phyloP scores from a whole-genome alignment of 1,140 invertebrate species.

The Euglossa dilemma region DNA sequence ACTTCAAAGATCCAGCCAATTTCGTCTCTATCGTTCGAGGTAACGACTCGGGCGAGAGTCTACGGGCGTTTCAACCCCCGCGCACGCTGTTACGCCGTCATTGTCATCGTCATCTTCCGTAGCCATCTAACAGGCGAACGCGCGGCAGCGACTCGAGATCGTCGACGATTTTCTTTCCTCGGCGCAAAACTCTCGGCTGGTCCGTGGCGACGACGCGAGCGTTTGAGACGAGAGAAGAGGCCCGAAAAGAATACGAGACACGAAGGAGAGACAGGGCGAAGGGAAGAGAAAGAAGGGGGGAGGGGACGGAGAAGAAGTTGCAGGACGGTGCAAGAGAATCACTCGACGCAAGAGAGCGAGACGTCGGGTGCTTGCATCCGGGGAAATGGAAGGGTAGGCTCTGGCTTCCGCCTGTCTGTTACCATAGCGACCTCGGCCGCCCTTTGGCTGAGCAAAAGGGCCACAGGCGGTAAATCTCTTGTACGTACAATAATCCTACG shows the following conservation, averaged over 20 bases:
- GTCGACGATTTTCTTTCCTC: constrained; percentile 15
- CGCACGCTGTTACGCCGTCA: not conserved
- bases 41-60: no score
- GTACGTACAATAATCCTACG: constrained; percentile 80
- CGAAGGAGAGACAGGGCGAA: constrained; percentile 14
- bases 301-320: constrained; percentile 27
- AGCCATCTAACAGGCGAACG: not conserved
- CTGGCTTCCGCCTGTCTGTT: constrained; percentile 76
- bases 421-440: constrained; percentile 78
- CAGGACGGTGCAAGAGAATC: constrained; percentile 70
- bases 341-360: constrained; percentile 72
- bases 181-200: constrained; percentile 19
- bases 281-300: not conserved
- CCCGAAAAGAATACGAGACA: constrained; percentile 7
- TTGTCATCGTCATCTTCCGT: not conserved
- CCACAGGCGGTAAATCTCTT: constrained; percentile 80
- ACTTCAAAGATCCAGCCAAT: not conserved
- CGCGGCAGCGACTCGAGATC: not conserved
- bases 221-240: constrained; percentile 18
- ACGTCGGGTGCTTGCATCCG: constrained; percentile 66
- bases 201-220: not conserved
- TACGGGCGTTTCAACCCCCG: not conserved
- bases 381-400: constrained; percentile 69
- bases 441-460: constrained; percentile 76
- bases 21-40: not conserved